Evolutionary conservation across 2,113 vertebrate species (phyloP).

Genomic region (Eulemur macaco): DNA sequence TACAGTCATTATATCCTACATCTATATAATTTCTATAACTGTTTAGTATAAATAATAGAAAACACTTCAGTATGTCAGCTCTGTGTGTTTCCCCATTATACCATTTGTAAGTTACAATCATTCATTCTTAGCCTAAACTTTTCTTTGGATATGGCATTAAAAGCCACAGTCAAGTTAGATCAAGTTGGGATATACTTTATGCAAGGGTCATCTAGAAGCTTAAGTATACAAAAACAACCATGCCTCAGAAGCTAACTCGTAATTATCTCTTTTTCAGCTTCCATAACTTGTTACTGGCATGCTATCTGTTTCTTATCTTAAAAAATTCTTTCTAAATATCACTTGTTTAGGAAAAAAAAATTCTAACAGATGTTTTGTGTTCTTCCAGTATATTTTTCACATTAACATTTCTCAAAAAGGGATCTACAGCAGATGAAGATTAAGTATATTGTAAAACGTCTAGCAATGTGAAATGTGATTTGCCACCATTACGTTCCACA

Average conservation of each 20-base stretch:
- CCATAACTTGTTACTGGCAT: constrained; percentile 26
- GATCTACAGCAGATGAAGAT: not conserved
- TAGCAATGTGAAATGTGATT: not conserved
- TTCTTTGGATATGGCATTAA: constrained; percentile 73
- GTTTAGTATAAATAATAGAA: constrained; percentile 80
- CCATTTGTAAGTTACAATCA: constrained; percentile 79
- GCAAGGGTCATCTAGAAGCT: constrained; percentile 27
- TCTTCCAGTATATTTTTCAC: constrained; percentile 41
- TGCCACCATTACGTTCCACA: not conserved
- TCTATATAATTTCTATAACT: constrained; percentile 76
- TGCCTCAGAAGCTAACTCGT: constrained; percentile 22
- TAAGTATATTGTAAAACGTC: not conserved
- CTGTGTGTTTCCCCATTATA: constrained; percentile 78
- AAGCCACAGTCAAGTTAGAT: constrained; percentile 65
- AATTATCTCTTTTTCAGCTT: constrained; percentile 34
- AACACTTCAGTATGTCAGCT: constrained; percentile 76
- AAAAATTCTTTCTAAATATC: constrained; percentile 42
- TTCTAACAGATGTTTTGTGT: constrained; percentile 47
- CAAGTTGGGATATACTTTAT: constrained; percentile 35
- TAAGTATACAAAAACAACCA: constrained; percentile 22
- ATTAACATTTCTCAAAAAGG: constrained; percentile 29
- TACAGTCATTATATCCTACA: constrained; percentile 62
- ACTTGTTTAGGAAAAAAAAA: constrained; percentile 40
- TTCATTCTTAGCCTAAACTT: constrained; percentile 73
- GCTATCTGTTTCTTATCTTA: constrained; percentile 23